Percentiles rank a stretch among this genome's conserved stretches.
These are phyloP conservation scores for Agriotes lineatus DNA, from an alignment of 2,888 invertebrate genomes.

Conservation along the genomic window DNA sequence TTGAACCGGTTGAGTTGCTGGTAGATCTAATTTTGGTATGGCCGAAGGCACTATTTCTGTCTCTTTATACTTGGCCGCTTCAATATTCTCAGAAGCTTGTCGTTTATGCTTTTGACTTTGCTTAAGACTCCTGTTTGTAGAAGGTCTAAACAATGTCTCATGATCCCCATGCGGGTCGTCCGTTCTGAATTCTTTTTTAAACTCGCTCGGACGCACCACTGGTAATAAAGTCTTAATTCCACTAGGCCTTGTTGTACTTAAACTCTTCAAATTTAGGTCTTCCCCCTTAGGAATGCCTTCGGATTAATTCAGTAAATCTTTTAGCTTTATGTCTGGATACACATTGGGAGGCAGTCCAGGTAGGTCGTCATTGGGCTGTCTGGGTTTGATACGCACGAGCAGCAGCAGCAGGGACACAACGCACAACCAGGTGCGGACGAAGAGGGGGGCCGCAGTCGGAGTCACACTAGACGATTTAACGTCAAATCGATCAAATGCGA, in stretches of 20 bases:
- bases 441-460: too few relatives aligned
- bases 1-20: too few relatives aligned
- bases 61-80: constrained; percentile 7
- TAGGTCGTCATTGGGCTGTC: too few relatives aligned
- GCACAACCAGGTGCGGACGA: too few relatives aligned
- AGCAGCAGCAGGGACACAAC: constrained; percentile 53
- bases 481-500: too few relatives aligned
- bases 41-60: constrained; percentile 7
- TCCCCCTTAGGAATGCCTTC: constrained; percentile 61
- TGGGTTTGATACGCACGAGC: constrained; percentile 58
- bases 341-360: constrained; percentile 56
- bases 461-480: too few relatives aligned
- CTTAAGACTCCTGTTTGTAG: constrained; percentile 1
- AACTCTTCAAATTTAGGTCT: constrained; percentile 56
- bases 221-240: constrained; percentile 70
- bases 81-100: constrained; percentile 26
- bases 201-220: constrained; percentile 54
- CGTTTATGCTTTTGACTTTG: constrained; percentile 28
- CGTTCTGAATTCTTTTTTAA: constrained; percentile 37
- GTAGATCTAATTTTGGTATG: constrained; percentile 4
- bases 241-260: constrained; percentile 64
- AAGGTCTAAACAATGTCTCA: constrained; percentile 17
- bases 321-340: constrained; percentile 63
- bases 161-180: neutral
- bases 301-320: constrained; percentile 61